Evolutionary conservation across 2,113 vertebrate genomes (phyloP), one percentile per base, ranked within the genome.

Genomic region (Scortum barcoo): DNA sequence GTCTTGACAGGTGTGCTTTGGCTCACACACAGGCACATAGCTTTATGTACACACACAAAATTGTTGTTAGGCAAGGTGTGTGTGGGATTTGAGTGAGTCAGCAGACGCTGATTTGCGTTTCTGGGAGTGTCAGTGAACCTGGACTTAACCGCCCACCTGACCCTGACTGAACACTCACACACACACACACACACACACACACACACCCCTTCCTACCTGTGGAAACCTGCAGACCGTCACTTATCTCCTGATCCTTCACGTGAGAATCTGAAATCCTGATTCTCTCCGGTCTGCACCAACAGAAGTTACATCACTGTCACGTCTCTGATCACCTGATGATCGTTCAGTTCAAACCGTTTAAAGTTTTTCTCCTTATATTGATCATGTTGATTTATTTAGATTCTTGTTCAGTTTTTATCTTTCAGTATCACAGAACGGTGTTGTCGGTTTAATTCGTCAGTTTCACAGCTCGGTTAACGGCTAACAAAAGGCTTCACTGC

Each of bases 141-240:
- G 60, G 28, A 78, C 72, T 86, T 82, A 78, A 38, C 40, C 67
- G 30, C 80, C 76, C 82, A 81, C 80, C n/a, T n/a, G n/a, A n/a
- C n/a, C 65, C 57, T 46, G 74, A 60, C 20, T 19, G 4, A 30
- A 53, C 24, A 56, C 36, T 46, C 73, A 50, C 58, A 50, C 73
- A 42, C 62, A 44, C 60, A 28, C 60, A n/a, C 42, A 60, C 65
- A 76, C 56, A 69, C 56, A 69, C 10, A 67, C 54, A 72, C 73
- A 71, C 79, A 76, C 84, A 83, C 79, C 40, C 66, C 38, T 58
- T 51, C 58, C 26, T 76, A 62, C 81, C 70, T 89, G 84, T 84
- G 50, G 3, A 78, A 71, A 65, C 84, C 38, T 86, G 70, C 48
- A n/a, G 30, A 30, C 5, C 53, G 9, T n/a, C 54, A 5, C 17